These are phyloP conservation scores for Zapus hudsonius DNA, from an alignment of 2,113 vertebrate genomes.

Conservation along the genomic window DNA sequence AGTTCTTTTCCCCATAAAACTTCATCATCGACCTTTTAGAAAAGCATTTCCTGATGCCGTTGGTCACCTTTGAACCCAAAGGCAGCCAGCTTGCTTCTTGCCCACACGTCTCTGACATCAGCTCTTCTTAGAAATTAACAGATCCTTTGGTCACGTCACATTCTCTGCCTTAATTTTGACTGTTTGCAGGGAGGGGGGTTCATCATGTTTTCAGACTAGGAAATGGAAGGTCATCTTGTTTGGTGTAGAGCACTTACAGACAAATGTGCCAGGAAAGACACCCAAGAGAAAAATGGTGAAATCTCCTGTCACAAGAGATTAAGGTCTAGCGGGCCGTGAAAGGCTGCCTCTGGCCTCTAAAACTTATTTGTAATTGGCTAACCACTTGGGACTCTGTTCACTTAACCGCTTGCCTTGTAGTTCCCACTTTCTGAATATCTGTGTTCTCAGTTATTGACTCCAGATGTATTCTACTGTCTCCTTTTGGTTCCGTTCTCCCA, in stretches of 20 bases:
- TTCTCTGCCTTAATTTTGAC: not conserved
- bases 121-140: not conserved
- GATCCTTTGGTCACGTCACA: not conserved
- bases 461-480: constrained; percentile 23
- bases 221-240: not conserved
- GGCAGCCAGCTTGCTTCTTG: not conserved
- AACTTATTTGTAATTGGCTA: not conserved
- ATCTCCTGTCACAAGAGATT: not conserved
- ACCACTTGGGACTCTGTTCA: not conserved
- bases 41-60: not conserved
- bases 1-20: not conserved
- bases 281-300: not conserved
- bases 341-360: not conserved
- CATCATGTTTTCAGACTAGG: not conserved
- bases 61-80: not conserved
- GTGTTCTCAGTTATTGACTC: constrained; percentile 1
- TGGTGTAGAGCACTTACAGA: not conserved
- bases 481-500: constrained; percentile 18
- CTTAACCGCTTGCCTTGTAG: not conserved
- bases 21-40: not conserved
- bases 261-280: not conserved
- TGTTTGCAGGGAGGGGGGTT: not conserved
- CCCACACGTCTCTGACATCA: not conserved
- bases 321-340: not conserved
- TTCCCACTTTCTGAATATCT: constrained; percentile 47